Percentiles rank a stretch among this genome's conserved stretches.
phyloP scores from a whole-genome alignment of 2,888 invertebrate genomes.

The Oscheius sp. region DNA sequence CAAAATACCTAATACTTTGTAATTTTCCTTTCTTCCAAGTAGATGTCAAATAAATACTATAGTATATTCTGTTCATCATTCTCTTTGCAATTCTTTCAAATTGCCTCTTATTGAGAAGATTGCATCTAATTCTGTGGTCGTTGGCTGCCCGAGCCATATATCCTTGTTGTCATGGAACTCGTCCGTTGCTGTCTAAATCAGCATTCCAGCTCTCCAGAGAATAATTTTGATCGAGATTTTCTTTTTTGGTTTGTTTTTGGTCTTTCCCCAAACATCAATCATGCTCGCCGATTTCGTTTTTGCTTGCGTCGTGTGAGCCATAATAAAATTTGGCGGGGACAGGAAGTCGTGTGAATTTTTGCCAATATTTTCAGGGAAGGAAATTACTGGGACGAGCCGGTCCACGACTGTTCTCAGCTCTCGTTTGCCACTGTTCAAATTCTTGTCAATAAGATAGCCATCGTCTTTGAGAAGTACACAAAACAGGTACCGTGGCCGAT shows the following conservation, averaged over 20 bases:
- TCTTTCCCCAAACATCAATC: background rate
- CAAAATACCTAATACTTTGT: conserved; percentile 8
- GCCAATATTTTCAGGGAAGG: conserved; percentile 55
- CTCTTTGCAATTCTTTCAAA: background rate
- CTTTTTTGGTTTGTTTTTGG: conserved; percentile 12
- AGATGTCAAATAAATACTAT: background rate
- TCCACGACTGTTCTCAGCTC: conserved; percentile 58
- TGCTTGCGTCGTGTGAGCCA: background rate
- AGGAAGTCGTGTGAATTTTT: background rate
- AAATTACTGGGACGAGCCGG: conserved; percentile 62
- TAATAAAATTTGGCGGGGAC: background rate
- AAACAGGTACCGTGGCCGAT: background rate
- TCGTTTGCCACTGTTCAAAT: conserved; percentile 45
- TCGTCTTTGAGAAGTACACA: conserved; percentile 33
- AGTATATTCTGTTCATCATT: no score
- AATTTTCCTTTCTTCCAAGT: conserved; percentile 3
- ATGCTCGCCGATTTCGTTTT: background rate
- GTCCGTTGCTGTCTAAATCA: conserved; percentile 18
- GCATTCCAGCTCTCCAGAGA: background rate
- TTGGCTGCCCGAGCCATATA: background rate
- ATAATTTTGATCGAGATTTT: conserved; percentile 13
- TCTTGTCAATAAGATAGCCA: conserved; percentile 45
- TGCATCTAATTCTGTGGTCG: background rate
- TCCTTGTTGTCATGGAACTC: conserved; percentile 14
- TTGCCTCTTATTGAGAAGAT: background rate